These are phyloP conservation scores for Apodemia duryi DNA, from an alignment of 2,888 invertebrate genomes.

Conservation along the genomic window DNA sequence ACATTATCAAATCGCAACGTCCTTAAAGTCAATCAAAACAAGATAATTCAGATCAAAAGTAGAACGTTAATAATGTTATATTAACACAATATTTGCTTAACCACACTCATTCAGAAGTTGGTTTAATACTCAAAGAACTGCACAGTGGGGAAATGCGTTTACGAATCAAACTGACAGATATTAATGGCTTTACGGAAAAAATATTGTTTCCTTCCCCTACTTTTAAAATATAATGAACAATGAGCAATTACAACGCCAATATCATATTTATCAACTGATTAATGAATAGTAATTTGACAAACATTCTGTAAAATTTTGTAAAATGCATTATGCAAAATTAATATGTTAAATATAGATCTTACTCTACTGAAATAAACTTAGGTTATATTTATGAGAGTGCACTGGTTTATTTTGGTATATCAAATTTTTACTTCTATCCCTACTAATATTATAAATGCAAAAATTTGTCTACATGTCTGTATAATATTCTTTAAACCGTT, in stretches of 20 bases:
- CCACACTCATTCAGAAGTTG: neutral
- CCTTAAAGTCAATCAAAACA: neutral
- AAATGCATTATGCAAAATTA: neutral
- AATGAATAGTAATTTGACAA: conserved; percentile 35
- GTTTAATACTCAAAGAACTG: neutral
- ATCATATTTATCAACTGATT: conserved; percentile 70
- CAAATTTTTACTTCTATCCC: too few species aligned
- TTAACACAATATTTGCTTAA: conserved; percentile 11
- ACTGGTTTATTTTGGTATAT: too few species aligned
- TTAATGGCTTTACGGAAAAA: conserved; percentile 84
- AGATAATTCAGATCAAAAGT: neutral
- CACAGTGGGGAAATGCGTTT: conserved; percentile 35
- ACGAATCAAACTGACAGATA: conserved; percentile 84
- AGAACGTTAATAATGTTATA: conserved; percentile 9
- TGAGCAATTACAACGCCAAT: conserved; percentile 75
- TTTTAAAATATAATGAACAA: conserved; percentile 76
- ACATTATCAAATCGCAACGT: too few species aligned
- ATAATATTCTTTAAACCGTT: too few species aligned
- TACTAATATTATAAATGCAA: too few species aligned
- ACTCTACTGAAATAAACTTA: too few species aligned
- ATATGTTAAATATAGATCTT: too few species aligned
- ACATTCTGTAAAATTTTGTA: neutral
- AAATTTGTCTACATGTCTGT: too few species aligned
- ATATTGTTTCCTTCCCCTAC: conserved; percentile 80
- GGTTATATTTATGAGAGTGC: too few species aligned